Conservation (phyloP, 37 sponge, comb jelly and placozoan species). For the Theonella swinhoei region DNA sequence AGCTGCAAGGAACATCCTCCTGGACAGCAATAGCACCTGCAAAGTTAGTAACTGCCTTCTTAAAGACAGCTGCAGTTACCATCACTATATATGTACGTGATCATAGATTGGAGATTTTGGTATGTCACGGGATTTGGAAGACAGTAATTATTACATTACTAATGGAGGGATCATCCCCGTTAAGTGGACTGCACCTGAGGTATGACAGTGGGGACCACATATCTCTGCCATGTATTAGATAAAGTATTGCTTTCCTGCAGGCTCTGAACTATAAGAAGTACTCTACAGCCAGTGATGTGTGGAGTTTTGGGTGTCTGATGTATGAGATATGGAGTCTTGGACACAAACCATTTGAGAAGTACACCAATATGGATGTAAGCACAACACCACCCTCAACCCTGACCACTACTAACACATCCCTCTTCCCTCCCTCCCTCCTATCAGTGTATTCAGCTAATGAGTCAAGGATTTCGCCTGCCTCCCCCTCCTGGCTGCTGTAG, state of each 20-base stretch:
- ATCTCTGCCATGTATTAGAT: not conserved
- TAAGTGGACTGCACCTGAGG: slow-evolving; percentile 84
- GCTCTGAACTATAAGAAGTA: not conserved
- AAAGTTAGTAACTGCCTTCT: slow-evolving; percentile 8
- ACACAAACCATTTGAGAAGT: not conserved
- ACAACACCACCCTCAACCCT: no score
- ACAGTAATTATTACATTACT: slow-evolving; percentile 39
- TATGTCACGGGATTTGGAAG: slow-evolving; percentile 56
- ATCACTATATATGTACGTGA: no score
- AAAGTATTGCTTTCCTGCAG: not conserved
- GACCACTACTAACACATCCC: no score
- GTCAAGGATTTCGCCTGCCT: slow-evolving; percentile 14
- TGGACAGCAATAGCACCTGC: slow-evolving; percentile 21
- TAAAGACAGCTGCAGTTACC: no score
- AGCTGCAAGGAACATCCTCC: slow-evolving; percentile 44
- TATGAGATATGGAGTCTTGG: not conserved
- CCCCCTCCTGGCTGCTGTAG: slow-evolving; percentile 57
- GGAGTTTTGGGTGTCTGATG: not conserved
- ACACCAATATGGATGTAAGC: not conserved
- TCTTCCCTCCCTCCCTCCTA: no score
- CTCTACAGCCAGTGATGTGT: not conserved
- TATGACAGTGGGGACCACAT: slow-evolving; percentile 13
- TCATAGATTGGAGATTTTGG: slow-evolving; percentile 73
- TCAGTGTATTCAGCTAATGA: not conserved
- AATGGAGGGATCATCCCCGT: slow-evolving; percentile 57